Conservation (phyloP, 2,888 invertebrate genomes). For the Erebia ligea region DNA sequence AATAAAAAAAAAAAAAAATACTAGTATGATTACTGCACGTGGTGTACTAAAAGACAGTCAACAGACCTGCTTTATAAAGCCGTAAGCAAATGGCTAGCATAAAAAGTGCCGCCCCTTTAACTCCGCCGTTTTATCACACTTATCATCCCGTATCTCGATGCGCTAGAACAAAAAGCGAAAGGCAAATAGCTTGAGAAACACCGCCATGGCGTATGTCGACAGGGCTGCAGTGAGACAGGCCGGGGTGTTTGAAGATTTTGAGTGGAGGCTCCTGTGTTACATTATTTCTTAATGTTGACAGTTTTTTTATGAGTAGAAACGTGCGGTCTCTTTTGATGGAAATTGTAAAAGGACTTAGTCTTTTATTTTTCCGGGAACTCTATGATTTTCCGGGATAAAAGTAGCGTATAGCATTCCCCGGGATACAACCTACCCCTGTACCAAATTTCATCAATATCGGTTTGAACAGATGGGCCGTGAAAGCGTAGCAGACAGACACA, state of each 20-base stretch:
- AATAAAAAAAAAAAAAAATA: no score
- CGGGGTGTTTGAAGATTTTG: neutral
- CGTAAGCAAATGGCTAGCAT: constrained; percentile 5
- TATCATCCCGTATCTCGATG: constrained; percentile 15
- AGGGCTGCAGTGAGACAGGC: neutral
- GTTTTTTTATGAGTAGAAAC: no score
- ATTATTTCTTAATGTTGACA: constrained; percentile 22
- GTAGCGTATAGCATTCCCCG: no score
- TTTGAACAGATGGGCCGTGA: no score
- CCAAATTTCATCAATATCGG: no score
- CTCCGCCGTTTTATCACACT: constrained; percentile 22
- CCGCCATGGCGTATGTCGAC: neutral
- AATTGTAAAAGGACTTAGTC: no score
- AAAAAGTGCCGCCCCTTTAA: constrained; percentile 19
- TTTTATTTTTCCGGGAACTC: no score
- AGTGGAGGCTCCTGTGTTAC: constrained; percentile 16
- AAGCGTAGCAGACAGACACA: no score
- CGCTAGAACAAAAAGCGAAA: constrained; percentile 18
- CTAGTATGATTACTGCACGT: neutral
- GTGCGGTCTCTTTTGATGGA: no score
- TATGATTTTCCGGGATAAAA: no score
- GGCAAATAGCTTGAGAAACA: constrained; percentile 14
- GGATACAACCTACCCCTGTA: no score
- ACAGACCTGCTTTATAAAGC: constrained; percentile 2
- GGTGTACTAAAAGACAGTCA: constrained; percentile 1